Evolutionary conservation across 2,888 invertebrate species (phyloP).

Genomic region (Vanessa cardui): DNA sequence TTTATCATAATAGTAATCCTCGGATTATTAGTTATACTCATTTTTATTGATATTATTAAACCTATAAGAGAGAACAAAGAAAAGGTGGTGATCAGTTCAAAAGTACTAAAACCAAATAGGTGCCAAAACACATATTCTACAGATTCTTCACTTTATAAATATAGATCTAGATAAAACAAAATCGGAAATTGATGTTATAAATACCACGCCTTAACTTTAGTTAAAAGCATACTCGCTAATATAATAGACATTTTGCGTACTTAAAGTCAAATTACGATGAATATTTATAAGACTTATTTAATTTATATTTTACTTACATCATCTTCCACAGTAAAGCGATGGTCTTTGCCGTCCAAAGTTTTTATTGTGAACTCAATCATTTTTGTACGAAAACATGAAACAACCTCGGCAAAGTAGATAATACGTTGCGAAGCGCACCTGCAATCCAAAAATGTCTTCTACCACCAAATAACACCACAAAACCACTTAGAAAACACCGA

Average conservation of each 20-base stretch:
- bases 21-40: background rate
- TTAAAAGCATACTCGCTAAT: slow-evolving; percentile 13
- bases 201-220: slow-evolving; percentile 19
- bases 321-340: slow-evolving; percentile 90
- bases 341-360: slow-evolving; percentile 94
- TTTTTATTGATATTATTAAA: background rate
- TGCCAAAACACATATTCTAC: background rate
- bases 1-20: background rate
- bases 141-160: background rate
- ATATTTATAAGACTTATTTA: slow-evolving; percentile 13
- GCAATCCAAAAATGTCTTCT: slow-evolving; percentile 21
- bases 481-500: background rate
- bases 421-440: slow-evolving; percentile 25
- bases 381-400: slow-evolving; percentile 38
- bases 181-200: background rate
- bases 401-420: slow-evolving; percentile 28
- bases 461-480: slow-evolving; percentile 9
- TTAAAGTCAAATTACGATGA: background rate
- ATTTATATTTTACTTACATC: slow-evolving; percentile 85
- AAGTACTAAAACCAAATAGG: background rate
- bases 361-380: slow-evolving; percentile 94
- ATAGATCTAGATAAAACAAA: slow-evolving; percentile 9
- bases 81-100: background rate
- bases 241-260: background rate
- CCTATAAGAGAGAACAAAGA: background rate